Conservation (phyloP, 2,888 invertebrate species). For the Iphiclides podalirius region DNA sequence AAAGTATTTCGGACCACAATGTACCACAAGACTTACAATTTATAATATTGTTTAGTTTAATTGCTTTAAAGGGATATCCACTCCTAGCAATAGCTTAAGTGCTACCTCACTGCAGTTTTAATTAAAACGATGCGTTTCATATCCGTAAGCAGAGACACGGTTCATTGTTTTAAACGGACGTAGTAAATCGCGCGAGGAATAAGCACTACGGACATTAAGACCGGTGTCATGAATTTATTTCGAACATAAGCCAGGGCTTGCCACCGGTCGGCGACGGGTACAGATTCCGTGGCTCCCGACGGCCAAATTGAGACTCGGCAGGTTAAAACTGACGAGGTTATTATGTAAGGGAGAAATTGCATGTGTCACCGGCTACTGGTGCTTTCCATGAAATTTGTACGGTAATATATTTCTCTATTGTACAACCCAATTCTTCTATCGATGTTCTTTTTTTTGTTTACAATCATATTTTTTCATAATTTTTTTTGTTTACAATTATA, state of each 20-base stretch:
- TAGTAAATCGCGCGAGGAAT: slow-evolving; percentile 21
- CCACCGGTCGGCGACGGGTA: slow-evolving; percentile 21
- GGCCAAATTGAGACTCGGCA: slow-evolving; percentile 24
- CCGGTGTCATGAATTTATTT: slow-evolving; percentile 24
- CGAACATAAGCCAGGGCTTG: slow-evolving; percentile 21
- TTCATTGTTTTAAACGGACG: slow-evolving; percentile 22
- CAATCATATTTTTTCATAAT: no score
- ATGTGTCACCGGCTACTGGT: slow-evolving; percentile 14
- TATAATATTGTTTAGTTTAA: no score
- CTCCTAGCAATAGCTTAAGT: slow-evolving; percentile 4
- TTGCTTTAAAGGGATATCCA: no score
- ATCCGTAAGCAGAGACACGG: slow-evolving; percentile 14
- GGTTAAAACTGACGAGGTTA: slow-evolving; percentile 23
- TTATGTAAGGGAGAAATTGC: slow-evolving; percentile 20
- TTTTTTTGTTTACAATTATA: no score
- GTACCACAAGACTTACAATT: no score
- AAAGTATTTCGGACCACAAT: no score
- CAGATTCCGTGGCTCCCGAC: slow-evolving; percentile 22
- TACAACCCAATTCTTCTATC: neutral
- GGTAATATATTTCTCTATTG: slow-evolving; percentile 6
- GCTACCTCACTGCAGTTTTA: slow-evolving; percentile 10
- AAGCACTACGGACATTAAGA: slow-evolving; percentile 20
- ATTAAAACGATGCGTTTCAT: slow-evolving; percentile 17
- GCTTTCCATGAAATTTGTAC: slow-evolving; percentile 14
- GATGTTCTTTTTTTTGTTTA: no score